These are phyloP conservation scores for Lynx canadensis DNA, from an alignment of 2,113 vertebrate genomes.

Conservation along the genomic window DNA sequence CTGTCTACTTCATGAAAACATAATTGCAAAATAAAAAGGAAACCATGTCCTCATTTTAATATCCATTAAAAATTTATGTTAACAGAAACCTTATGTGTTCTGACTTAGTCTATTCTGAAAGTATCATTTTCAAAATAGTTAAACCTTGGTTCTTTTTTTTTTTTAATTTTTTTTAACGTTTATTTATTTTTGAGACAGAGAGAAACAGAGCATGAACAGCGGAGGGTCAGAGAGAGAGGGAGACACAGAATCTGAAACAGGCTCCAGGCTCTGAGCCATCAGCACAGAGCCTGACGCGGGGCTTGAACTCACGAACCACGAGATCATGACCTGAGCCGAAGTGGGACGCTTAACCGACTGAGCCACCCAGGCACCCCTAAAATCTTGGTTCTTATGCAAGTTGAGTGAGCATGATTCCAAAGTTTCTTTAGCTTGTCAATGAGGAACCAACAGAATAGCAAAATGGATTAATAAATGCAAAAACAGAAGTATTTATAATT, in stretches of 20 bases:
- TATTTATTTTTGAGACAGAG: too few relatives aligned
- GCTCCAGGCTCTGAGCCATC: too few relatives aligned
- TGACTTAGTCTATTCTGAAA: not conserved
- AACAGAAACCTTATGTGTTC: not conserved
- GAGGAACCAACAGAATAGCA: not conserved
- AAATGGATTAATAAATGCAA: not conserved
- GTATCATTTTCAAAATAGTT: constrained; percentile 10
- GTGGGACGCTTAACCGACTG: too few relatives aligned
- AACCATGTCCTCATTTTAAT: not conserved
- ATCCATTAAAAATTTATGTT: not conserved
- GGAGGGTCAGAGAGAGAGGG: too few relatives aligned
- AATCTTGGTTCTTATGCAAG: not conserved
- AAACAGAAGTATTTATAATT: not conserved
- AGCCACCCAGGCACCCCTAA: too few relatives aligned
- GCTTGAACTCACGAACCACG: too few relatives aligned
- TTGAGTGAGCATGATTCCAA: not conserved
- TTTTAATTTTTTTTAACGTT: too few relatives aligned
- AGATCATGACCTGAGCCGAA: too few relatives aligned
- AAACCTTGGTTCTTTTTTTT: not conserved
- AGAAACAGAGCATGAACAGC: too few relatives aligned
- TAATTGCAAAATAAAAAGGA: not conserved
- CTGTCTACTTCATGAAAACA: not conserved
- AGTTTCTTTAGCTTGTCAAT: not conserved
- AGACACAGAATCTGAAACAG: too few relatives aligned
- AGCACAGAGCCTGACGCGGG: too few relatives aligned